A percentile compares a stretch with the other conserved stretches of the same genome.
phyloP scores from a whole-genome alignment of 2,888 invertebrate species.

The Cephonodes hylas region DNA sequence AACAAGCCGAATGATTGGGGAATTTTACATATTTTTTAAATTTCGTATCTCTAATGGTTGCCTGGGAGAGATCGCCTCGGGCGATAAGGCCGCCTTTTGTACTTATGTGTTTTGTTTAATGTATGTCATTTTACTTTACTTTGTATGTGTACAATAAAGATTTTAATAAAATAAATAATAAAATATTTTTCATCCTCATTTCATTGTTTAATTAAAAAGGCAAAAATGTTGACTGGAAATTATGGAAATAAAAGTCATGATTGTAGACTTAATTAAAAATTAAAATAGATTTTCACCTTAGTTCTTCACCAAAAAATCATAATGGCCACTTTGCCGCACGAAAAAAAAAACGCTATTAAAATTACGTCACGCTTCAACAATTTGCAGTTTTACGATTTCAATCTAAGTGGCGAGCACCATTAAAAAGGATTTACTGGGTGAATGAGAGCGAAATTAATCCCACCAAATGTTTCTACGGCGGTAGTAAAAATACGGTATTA shows the following conservation, averaged over 20 bases:
- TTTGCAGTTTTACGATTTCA: background rate
- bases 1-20: slow-evolving; percentile 33
- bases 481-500: slow-evolving; percentile 34
- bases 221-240: slow-evolving; percentile 15
- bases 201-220: slow-evolving; percentile 29
- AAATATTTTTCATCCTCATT: background rate
- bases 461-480: slow-evolving; percentile 57
- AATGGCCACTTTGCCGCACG: background rate
- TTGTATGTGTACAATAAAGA: too few species aligned
- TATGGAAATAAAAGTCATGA: too few species aligned
- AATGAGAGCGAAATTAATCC: slow-evolving; percentile 55
- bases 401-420: background rate
- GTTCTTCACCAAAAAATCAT: too few species aligned
- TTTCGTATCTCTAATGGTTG: slow-evolving; percentile 7
- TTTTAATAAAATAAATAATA: too few species aligned
- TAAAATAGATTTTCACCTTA: too few species aligned
- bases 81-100: too few species aligned
- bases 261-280: too few species aligned
- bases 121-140: too few species aligned
- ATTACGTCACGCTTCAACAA: background rate
- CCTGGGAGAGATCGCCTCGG: too few species aligned
- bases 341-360: background rate
- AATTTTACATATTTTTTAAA: slow-evolving; percentile 16
- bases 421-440: slow-evolving; percentile 23
- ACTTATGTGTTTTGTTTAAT: too few species aligned